These are phyloP conservation scores for Nicator chloris DNA, from an alignment of 2,113 vertebrate genomes.

Conservation along the genomic window DNA sequence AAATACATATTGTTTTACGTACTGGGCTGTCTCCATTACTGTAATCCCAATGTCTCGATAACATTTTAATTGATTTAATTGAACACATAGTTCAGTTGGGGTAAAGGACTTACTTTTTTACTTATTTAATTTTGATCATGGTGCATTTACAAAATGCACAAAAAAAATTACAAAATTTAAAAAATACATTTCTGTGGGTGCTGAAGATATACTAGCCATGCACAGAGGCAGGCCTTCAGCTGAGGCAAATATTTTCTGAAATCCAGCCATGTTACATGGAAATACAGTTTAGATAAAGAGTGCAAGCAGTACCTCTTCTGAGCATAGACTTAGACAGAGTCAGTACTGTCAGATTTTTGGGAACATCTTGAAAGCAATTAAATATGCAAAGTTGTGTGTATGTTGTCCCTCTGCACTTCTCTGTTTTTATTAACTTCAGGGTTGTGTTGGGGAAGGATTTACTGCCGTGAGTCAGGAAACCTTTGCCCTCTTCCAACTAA, in stretches of 20 bases:
- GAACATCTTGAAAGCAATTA: not conserved
- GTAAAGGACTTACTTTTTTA: not conserved
- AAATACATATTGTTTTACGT: slow-evolving; percentile 22
- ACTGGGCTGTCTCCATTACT: not conserved
- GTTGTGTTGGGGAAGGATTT: not conserved
- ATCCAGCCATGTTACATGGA: not conserved
- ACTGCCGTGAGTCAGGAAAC: not conserved
- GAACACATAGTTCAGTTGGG: not conserved
- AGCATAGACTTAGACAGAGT: not conserved
- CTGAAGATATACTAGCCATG: not conserved
- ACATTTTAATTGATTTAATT: not conserved
- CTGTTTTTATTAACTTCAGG: not conserved
- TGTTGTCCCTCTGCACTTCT: not conserved
- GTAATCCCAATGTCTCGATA: not conserved
- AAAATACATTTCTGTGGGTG: not conserved
- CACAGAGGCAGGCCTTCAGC: not conserved
- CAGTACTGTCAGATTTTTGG: not conserved
- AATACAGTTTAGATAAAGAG: not conserved
- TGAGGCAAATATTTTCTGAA: not conserved
- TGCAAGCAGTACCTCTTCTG: not conserved
- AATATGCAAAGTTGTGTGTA: not conserved
- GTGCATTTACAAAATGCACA: too few relatives aligned
- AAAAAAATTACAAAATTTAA: too few relatives aligned
- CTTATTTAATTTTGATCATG: not conserved
- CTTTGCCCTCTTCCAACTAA: not conserved